Conservation (phyloP, 2,113 vertebrate species). For the Hoplias malabaricus region DNA sequence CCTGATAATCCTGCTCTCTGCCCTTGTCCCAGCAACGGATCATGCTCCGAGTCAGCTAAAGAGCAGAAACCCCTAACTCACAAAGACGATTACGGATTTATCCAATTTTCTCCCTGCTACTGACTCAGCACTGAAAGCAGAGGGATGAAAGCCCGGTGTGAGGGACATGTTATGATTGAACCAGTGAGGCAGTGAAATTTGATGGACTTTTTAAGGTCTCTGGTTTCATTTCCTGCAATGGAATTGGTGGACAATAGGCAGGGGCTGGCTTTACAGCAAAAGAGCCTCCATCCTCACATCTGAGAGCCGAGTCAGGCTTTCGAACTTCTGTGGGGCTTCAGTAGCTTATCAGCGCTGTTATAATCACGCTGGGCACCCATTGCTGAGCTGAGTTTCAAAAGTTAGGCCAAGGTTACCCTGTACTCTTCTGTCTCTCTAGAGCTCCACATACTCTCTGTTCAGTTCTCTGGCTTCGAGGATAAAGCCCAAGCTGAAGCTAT, state of each 20-base stretch:
- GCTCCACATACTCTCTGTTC: not conserved
- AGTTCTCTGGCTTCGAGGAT: slow-evolving; percentile 7
- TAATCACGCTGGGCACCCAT: slow-evolving; percentile 2
- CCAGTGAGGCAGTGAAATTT: slow-evolving; percentile 38
- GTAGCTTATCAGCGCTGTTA: not conserved
- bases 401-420: slow-evolving; percentile 49
- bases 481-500: slow-evolving; percentile 12
- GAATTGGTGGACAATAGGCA: slow-evolving; percentile 20
- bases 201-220: slow-evolving; percentile 36
- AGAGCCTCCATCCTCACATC: slow-evolving; percentile 12
- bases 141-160: not conserved
- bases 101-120: slow-evolving; percentile 49
- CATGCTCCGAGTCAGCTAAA: slow-evolving; percentile 36
- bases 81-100: slow-evolving; percentile 49
- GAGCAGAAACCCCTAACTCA: slow-evolving; percentile 39
- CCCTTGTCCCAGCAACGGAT: slow-evolving; percentile 29
- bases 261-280: slow-evolving; percentile 22
- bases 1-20: slow-evolving; percentile 36
- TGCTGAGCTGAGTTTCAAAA: slow-evolving; percentile 21
- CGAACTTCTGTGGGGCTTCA: slow-evolving; percentile 1
- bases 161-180: slow-evolving; percentile 36
- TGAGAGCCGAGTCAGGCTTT: slow-evolving; percentile 16
- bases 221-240: slow-evolving; percentile 28
- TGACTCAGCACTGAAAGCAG: slow-evolving; percentile 34
- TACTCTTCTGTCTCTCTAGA: slow-evolving; percentile 17